Evolutionary conservation across 2,888 invertebrate species (phyloP).

Genomic region (Macropis europaea): DNA sequence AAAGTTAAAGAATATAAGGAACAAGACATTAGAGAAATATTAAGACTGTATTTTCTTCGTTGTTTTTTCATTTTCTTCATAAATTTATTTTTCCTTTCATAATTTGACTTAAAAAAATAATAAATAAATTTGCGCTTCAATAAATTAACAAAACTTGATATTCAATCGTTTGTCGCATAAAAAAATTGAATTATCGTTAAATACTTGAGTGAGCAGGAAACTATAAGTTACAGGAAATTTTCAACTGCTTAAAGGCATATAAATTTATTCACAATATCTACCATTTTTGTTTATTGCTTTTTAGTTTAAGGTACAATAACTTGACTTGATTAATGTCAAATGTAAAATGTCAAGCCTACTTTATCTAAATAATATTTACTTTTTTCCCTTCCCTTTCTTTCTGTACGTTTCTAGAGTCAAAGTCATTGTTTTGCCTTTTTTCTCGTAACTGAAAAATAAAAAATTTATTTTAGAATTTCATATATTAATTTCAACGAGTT

Average conservation of each 20-base stretch:
- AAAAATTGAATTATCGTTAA: conserved; percentile 12
- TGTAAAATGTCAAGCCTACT: conserved; percentile 32
- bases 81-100: background rate
- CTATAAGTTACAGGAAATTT: conserved; percentile 2
- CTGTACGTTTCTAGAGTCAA: conserved; percentile 18
- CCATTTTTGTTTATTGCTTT: conserved; percentile 39
- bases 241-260: conserved; percentile 6
- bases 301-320: conserved; percentile 38
- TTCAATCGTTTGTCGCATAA: conserved; percentile 1
- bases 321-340: conserved; percentile 16
- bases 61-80: background rate
- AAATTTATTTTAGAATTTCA: conserved; percentile 49
- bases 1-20: background rate
- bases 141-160: conserved; percentile 20
- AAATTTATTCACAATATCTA: conserved; percentile 33
- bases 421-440: conserved; percentile 3
- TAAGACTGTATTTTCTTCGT: background rate
- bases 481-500: conserved; percentile 54
- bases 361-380: conserved; percentile 27
- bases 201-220: conserved; percentile 10
- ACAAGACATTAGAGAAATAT: background rate
- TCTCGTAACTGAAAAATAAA: conserved; percentile 34
- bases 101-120: background rate
- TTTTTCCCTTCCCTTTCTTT: background rate
- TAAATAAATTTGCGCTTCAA: conserved; percentile 21